A percentile compares a stretch with the other conserved stretches of the same genome.
phyloP scores from a whole-genome alignment of 2,113 vertebrate species.

The Arizona elegans region DNA sequence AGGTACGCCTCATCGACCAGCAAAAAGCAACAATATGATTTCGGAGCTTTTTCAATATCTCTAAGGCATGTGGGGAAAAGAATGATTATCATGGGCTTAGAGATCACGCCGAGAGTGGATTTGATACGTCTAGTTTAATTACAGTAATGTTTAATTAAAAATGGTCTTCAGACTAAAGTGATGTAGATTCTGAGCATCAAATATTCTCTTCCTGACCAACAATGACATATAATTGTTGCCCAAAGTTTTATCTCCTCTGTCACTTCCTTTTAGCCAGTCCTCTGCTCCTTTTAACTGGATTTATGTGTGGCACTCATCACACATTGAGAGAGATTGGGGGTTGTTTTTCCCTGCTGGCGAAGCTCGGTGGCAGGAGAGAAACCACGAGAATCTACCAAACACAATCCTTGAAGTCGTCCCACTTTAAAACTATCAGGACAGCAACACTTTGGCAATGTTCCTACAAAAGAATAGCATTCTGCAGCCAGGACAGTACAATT shows the following conservation, averaged over 20 bases:
- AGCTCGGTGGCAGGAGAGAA: not conserved
- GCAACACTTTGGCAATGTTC: not conserved
- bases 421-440: not conserved
- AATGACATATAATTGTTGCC: not conserved
- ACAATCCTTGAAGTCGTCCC: not conserved
- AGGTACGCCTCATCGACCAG: not conserved
- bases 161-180: not conserved
- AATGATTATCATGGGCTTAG: not conserved
- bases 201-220: not conserved
- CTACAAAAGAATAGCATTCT: not conserved
- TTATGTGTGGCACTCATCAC: not conserved
- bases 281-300: not conserved
- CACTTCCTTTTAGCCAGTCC: not conserved
- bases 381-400: not conserved
- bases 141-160: slow-evolving; percentile 10
- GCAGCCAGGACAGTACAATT: not conserved
- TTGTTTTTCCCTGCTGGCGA: not conserved
- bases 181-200: not conserved
- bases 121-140: not conserved
- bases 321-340: not conserved
- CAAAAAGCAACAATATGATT: not conserved
- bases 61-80: not conserved
- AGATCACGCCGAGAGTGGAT: not conserved
- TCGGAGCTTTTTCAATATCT: not conserved
- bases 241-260: not conserved